phyloP scores from a whole-genome alignment of 2,888 invertebrate genomes.

The Cerastis rubricosa region DNA sequence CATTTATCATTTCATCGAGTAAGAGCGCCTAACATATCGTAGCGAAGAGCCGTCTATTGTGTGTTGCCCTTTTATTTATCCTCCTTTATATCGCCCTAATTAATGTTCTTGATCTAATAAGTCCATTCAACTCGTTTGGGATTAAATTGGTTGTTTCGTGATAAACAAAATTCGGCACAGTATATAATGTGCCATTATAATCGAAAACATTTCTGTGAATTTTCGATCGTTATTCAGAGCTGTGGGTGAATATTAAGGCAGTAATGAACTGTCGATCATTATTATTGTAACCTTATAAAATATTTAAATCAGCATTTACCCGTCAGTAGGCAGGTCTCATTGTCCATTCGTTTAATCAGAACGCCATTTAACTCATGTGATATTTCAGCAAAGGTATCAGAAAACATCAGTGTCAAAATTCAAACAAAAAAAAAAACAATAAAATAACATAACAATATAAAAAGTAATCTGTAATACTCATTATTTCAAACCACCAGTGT shows the following conservation, averaged over 20 bases:
- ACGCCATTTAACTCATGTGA: neutral
- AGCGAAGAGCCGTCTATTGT: conserved; percentile 65
- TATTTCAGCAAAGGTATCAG: conserved; percentile 22
- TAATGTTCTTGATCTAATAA: conserved; percentile 50
- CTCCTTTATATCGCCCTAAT: conserved; percentile 53
- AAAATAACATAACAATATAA: neutral
- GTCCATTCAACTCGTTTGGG: conserved; percentile 40
- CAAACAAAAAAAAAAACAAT: neutral
- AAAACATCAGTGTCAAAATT: conserved; percentile 31
- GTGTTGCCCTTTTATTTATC: conserved; percentile 65
- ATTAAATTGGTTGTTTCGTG: conserved; percentile 31
- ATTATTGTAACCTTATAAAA: neutral
- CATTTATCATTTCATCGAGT: conserved; percentile 87
- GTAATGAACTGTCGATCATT: conserved; percentile 38
- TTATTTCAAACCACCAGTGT: conserved; percentile 15
- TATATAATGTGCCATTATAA: neutral
- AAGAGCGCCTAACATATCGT: conserved; percentile 69
- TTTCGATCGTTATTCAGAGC: conserved; percentile 26
- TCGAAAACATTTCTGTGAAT: conserved; percentile 27
- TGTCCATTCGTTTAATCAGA: neutral
- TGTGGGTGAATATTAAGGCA: neutral
- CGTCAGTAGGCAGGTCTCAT: neutral
- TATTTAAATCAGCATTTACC: conserved; percentile 5
- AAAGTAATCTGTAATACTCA: neutral
- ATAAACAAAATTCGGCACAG: conserved; percentile 21